Percentiles rank a stretch among this genome's conserved stretches.
Evolutionary conservation across 2,113 vertebrate genomes (phyloP).

Genomic region (Orycteropus afer): DNA sequence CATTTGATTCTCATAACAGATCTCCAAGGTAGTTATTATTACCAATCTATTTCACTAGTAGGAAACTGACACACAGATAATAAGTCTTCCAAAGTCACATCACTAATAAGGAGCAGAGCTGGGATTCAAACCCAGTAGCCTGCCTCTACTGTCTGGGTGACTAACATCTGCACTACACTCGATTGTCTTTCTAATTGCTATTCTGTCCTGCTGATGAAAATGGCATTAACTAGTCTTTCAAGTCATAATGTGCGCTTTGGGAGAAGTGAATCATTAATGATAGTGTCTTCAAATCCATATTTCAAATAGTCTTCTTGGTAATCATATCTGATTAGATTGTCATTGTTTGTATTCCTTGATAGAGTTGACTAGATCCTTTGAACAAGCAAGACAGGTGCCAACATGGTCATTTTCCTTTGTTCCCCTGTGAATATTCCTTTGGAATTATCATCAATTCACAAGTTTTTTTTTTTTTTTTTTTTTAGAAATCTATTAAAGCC

Average conservation of each 20-base stretch:
- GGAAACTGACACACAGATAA: background rate
- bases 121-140: background rate
- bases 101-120: background rate
- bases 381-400: background rate
- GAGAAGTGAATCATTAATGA: constrained; percentile 37
- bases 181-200: background rate
- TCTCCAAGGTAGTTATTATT: background rate
- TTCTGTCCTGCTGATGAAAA: background rate
- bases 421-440: background rate
- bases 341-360: background rate
- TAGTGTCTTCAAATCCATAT: background rate
- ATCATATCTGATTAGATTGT: background rate
- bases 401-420: background rate
- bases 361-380: background rate
- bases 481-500: background rate
- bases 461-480: too few relatives aligned
- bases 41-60: background rate
- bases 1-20: background rate
- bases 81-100: background rate
- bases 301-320: constrained; percentile 37
- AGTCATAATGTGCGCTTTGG: background rate
- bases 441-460: background rate
- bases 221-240: background rate
- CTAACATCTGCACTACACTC: background rate
- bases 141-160: background rate